Evolutionary conservation across 2,888 invertebrate species (phyloP).

Genomic region (Xanthia togata): DNA sequence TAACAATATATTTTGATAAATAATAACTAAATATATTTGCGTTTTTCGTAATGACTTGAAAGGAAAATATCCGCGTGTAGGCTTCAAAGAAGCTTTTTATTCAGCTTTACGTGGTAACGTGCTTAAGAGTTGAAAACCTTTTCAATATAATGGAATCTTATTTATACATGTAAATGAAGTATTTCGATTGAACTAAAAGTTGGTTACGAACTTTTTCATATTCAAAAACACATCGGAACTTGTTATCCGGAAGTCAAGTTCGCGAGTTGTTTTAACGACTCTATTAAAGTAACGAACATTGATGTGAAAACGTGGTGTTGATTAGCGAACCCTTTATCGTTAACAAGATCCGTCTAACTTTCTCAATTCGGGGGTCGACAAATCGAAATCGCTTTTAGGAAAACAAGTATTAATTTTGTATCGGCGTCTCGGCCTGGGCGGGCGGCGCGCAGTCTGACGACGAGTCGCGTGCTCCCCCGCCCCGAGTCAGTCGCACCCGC

Average conservation of each 20-base stretch:
- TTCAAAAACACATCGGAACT: conserved; percentile 44
- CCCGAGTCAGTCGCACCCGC: conserved; percentile 81
- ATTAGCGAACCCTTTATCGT: conserved; percentile 88
- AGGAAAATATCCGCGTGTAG: conserved; percentile 15
- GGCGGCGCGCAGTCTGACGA: conserved; percentile 84
- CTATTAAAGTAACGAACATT: conserved; percentile 71
- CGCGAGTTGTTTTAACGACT: conserved; percentile 66
- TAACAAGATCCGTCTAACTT: conserved; percentile 89
- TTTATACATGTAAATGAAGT: conserved; percentile 15
- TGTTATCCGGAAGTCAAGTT: conserved; percentile 52
- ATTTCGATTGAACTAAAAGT: conserved; percentile 34
- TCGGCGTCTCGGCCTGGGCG: conserved; percentile 81
- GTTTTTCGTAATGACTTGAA: conserved; percentile 21
- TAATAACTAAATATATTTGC: conserved; percentile 2
- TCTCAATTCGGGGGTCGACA: conserved; percentile 88
- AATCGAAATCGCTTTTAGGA: conserved; percentile 90
- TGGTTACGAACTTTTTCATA: conserved; percentile 40
- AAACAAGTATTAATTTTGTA: conserved; percentile 91
- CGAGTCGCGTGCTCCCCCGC: conserved; percentile 76
- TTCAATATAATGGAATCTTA: conserved; percentile 24
- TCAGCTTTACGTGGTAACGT: conserved; percentile 16
- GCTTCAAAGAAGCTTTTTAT: conserved; percentile 36
- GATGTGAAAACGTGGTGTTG: conserved; percentile 77
- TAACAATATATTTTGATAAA: neutral
- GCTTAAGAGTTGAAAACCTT: conserved; percentile 15